A percentile compares a stretch with the other conserved stretches of the same genome.
phyloP scores from a whole-genome alignment of 2,888 invertebrate species.

The Notocelia uddmanniana region DNA sequence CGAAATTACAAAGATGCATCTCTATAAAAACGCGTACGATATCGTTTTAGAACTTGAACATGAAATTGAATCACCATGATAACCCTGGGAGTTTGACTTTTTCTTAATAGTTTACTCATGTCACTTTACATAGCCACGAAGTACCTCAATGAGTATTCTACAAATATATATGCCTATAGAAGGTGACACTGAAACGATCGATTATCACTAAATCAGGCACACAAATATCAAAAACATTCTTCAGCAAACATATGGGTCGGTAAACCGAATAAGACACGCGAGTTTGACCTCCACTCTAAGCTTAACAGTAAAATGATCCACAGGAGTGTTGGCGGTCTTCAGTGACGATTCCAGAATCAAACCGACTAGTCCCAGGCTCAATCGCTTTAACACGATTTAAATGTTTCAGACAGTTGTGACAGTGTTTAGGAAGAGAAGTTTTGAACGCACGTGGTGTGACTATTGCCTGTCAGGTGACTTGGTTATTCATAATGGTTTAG shows the following conservation, averaged over 20 bases:
- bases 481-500: not conserved
- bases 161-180: too few relatives aligned
- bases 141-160: too few relatives aligned
- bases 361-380: slow-evolving; percentile 46
- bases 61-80: too few relatives aligned
- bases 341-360: slow-evolving; percentile 49
- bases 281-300: slow-evolving; percentile 18
- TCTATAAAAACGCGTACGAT: too few relatives aligned
- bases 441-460: slow-evolving; percentile 64
- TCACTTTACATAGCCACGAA: not conserved
- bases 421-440: slow-evolving; percentile 67
- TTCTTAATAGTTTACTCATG: not conserved
- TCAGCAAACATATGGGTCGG: not conserved
- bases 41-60: too few relatives aligned
- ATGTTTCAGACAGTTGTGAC: slow-evolving; percentile 70
- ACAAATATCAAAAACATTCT: too few relatives aligned
- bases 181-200: too few relatives aligned
- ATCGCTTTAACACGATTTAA: slow-evolving; percentile 62
- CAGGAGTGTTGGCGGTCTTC: slow-evolving; percentile 45
- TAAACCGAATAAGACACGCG: not conserved
- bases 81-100: not conserved
- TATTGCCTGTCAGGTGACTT: slow-evolving; percentile 64
- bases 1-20: not conserved
- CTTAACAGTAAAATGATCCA: slow-evolving; percentile 22
- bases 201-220: too few relatives aligned